Base-by-base conservation (phyloP, 2,888 invertebrate species). In the Idaea biselata region DNA sequence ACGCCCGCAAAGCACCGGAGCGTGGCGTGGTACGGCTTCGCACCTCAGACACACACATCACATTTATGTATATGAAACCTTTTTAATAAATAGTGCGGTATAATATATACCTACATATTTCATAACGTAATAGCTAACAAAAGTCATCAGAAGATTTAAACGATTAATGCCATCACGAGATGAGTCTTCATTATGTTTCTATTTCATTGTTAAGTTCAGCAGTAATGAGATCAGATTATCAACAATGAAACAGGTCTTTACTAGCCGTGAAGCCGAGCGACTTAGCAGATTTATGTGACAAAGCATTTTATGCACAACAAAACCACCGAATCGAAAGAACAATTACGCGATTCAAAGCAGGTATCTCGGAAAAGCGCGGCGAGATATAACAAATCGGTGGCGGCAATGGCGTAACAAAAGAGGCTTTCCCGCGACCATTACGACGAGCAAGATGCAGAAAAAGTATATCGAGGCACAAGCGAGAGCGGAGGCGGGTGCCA, bases 361-460 rank as follows among this genome's bases (percentile, higher is more conserved):
- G 87, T 90, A 87, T 87, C 85, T 84, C 73, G 75, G 86, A 81
- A 89, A 88, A 86, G 87, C 86, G 87, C 81, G 84, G 80, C 80
- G 87, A 88, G 87, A 91, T 89, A 88, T 89, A 91, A 90, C 90
- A 89, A 90, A 91, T 89, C 87, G 87, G 81, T 86, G 76, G 80
- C 82, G 25, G 80, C 82, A 5, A 25, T 25, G 25, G 44, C 44
- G 83, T 86, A 89, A 92, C 91, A 92, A 92, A 87, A 83, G 91
- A 89, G 89, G 91, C 91, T 91, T 91, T 91, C 87, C 86, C 82
- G 87, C 82, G 87, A 86, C 91, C 89, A 91, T 92, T 91, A 91
- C 86, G 82, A 78, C 79, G 86, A 79, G 85, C 82, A 83, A 84
- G 83, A 86, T 79, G 78, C 83, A 81, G 80, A 79, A 81, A 80